Percentiles rank a stretch among this genome's conserved stretches.
phyloP scores from a whole-genome alignment of 2,888 invertebrate species.

The Pogonocherus hispidulus region DNA sequence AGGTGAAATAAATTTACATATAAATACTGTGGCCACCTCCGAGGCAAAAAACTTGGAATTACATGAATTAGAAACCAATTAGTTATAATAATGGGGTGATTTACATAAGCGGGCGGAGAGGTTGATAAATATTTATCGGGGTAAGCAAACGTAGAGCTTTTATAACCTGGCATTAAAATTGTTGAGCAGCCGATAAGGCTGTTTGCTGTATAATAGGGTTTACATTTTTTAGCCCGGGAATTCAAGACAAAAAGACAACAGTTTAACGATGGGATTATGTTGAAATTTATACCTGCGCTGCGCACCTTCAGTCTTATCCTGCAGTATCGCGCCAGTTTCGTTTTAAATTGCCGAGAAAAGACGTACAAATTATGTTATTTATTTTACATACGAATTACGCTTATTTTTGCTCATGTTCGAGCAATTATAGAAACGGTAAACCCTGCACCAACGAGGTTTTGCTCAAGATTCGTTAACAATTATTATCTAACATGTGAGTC shows the following conservation, averaged over 20 bases:
- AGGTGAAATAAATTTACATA: constrained; percentile 17
- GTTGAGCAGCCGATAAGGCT: constrained; percentile 18
- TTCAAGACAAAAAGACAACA: background rate
- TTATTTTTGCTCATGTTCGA: too few relatives aligned
- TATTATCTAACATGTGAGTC: too few relatives aligned
- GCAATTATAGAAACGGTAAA: too few relatives aligned
- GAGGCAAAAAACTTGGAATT: constrained; percentile 22
- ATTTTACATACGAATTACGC: too few relatives aligned
- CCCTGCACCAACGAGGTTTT: too few relatives aligned
- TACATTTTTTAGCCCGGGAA: constrained; percentile 6
- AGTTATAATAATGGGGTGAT: constrained; percentile 35
- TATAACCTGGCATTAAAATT: constrained; percentile 18
- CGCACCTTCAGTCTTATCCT: too few relatives aligned
- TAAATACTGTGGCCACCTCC: constrained; percentile 19
- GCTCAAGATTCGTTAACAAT: too few relatives aligned
- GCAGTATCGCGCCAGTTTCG: too few relatives aligned
- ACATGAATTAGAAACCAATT: constrained; percentile 39
- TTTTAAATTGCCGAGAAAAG: too few relatives aligned
- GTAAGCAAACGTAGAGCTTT: constrained; percentile 16
- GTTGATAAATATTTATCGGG: constrained; percentile 42
- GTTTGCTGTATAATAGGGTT: constrained; percentile 2
- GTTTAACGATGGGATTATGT: background rate
- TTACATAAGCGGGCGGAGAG: constrained; percentile 36
- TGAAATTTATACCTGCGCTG: background rate
- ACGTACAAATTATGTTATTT: too few relatives aligned